A percentile compares a stretch with the other conserved stretches of the same genome.
Conservation (phyloP, 2,797 vertebrate genomes). For the Coendou prehensilis region DNA sequence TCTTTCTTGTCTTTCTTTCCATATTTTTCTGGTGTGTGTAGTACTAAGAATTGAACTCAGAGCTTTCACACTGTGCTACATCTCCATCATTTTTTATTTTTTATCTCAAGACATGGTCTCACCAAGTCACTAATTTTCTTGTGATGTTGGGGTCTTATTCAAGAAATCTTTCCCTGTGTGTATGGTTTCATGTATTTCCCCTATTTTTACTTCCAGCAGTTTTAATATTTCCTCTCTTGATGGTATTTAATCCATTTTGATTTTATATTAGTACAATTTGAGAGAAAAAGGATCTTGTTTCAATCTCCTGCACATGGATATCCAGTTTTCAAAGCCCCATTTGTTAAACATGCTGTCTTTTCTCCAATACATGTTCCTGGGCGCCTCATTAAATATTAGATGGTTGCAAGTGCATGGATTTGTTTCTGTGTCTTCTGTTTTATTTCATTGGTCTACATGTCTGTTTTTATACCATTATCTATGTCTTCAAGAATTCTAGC, state of each 20-base stretch:
- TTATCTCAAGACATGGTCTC: not conserved
- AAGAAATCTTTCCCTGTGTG: not conserved
- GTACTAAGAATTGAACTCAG: not conserved
- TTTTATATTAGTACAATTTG: not conserved
- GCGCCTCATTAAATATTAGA: not conserved
- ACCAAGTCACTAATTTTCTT: not conserved
- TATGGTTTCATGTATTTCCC: not conserved
- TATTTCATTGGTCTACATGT: not conserved
- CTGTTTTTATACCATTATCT: not conserved
- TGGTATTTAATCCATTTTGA: not conserved
- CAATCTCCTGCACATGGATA: not conserved
- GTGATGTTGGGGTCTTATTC: not conserved
- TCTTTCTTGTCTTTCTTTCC: not conserved
- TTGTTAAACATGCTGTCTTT: not conserved
- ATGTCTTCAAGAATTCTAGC: too few relatives aligned
- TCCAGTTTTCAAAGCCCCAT: not conserved
- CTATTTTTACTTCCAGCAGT: not conserved
- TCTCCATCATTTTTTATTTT: not conserved
- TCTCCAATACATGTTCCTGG: not conserved
- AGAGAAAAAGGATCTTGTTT: not conserved
- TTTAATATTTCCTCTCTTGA: not conserved
- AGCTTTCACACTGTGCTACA: not conserved
- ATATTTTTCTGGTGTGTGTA: not conserved
- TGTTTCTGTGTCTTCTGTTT: not conserved
- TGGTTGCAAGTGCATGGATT: not conserved